Base-by-base conservation (phyloP, 2,797 vertebrate species). In the Helarctos malayanus region DNA sequence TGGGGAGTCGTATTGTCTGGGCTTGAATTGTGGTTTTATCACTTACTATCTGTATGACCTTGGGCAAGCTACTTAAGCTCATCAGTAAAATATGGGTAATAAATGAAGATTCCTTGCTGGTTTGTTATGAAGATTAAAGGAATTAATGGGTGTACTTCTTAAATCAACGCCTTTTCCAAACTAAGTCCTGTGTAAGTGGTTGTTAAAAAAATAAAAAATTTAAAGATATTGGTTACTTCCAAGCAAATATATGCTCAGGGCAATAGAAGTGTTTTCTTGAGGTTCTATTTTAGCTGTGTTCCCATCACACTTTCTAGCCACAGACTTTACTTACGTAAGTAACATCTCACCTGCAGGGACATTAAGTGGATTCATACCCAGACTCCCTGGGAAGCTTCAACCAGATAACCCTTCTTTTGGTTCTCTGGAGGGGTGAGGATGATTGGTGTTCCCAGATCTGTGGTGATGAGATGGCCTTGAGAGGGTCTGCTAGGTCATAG, bases 1-100 rank as follows among this genome's bases (percentile, higher is more conserved):
- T 29, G 8, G 27, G 35, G 18, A 87, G 21, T 79, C 35, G 1
- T 32, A 78, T 3, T 84, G 6, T 78, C 35, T 92, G 56, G 45
- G 29, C 79, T 52, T 76, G 18, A 96, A 92, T 95, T 84, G 63
- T 32, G 75, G 1, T 61, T 97, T 95, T 59, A 61, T 75, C 49
- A 52, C 59, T 86, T 73, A 68, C 19, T 54, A 45, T 18, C 38
- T 68, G 6, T 45, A 21, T 92, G 75, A 49, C 23, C 19, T 90
- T 82, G 25, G 49, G n/a, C 29, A 90, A 94, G 16, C 9, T 47
- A 89, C 57, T 23, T 65, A 71, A 69, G 5, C 1, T 63, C 45
- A 71, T 63, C 16, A 7, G 29, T 90, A n/a, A 88, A 84, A 76
- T 88, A 49, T 71, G 47, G 14, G 7, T 73, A 84, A 93, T 27